These are phyloP conservation scores for Drosophila robusta DNA, from an alignment of 2,888 invertebrate species.

Conservation along the genomic window DNA sequence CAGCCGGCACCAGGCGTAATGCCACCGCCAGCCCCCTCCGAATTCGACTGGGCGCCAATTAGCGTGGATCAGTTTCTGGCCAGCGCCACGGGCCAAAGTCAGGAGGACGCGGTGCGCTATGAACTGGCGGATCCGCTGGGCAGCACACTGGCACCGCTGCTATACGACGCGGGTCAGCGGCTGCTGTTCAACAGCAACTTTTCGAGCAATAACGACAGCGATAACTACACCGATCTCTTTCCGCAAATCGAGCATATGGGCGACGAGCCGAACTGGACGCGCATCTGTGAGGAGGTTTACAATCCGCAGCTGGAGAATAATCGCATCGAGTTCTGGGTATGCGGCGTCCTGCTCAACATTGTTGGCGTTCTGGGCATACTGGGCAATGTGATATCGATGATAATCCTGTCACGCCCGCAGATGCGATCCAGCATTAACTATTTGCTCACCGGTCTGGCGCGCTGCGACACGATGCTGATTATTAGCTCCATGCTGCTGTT, in stretches of 20 bases:
- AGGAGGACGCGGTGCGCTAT: slow-evolving; percentile 50
- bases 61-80: slow-evolving; percentile 72
- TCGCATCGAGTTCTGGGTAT: slow-evolving; percentile 92
- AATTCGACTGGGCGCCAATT: slow-evolving; percentile 66
- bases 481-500: slow-evolving; percentile 94
- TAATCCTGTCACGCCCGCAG: slow-evolving; percentile 95
- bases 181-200: slow-evolving; percentile 26
- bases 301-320: slow-evolving; percentile 82
- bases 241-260: slow-evolving; percentile 45
- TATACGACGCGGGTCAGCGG: slow-evolving; percentile 22
- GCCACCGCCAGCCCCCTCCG: slow-evolving; percentile 53
- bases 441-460: slow-evolving; percentile 95
- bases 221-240: slow-evolving; percentile 37
- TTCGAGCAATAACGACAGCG: slow-evolving; percentile 3
- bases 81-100: slow-evolving; percentile 58
- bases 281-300: slow-evolving; percentile 73
- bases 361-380: slow-evolving; percentile 93
- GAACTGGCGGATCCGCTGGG: slow-evolving; percentile 50
- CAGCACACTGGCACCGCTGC: slow-evolving; percentile 31
- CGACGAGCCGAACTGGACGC: slow-evolving; percentile 57
- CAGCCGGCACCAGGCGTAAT: slow-evolving; percentile 45
- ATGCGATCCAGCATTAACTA: slow-evolving; percentile 99
- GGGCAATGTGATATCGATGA: slow-evolving; percentile 95
- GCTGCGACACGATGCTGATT: slow-evolving; percentile 96
- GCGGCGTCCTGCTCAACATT: slow-evolving; percentile 92